phyloP scores from a whole-genome alignment of 2,797 vertebrate genomes.

The Poecilia wingei region DNA sequence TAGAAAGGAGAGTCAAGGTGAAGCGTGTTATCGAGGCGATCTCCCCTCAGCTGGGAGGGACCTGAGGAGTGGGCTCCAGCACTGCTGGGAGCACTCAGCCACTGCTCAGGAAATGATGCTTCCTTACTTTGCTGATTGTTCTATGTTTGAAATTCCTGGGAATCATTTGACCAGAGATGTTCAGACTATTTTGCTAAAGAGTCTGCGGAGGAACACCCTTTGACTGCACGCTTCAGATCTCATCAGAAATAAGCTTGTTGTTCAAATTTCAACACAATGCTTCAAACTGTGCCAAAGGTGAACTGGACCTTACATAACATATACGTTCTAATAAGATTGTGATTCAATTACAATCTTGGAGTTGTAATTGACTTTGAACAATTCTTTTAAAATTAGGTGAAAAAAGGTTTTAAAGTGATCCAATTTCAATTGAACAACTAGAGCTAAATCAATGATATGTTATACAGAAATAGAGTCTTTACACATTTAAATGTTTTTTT shows the following conservation, averaged over 20 bases:
- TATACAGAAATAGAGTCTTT: background rate
- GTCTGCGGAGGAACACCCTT: conserved; percentile 17
- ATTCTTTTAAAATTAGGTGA: background rate
- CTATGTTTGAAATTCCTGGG: conserved; percentile 71
- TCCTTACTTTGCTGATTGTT: conserved; percentile 70
- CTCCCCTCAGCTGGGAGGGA: conserved; percentile 13
- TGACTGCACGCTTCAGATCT: conserved; percentile 30
- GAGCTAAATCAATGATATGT: background rate
- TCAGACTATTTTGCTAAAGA: conserved; percentile 32
- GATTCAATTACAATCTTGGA: background rate
- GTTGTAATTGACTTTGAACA: background rate
- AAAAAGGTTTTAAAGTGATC: background rate
- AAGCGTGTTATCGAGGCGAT: conserved; percentile 46
- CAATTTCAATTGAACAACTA: background rate
- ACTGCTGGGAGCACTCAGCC: conserved; percentile 9
- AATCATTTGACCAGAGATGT: conserved; percentile 38
- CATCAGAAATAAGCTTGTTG: conserved; percentile 25
- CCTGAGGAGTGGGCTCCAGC: conserved; percentile 40
- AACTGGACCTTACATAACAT: background rate
- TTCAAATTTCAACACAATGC: conserved; percentile 3
- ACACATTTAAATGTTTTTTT: background rate
- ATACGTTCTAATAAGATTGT: background rate
- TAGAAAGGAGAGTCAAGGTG: conserved; percentile 65
- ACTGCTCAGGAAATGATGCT: conserved; percentile 71
- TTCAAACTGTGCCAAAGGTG: conserved; percentile 46